Evolutionary conservation across 2,113 vertebrate species (phyloP).

Genomic region (Ancistrus triradiatus): DNA sequence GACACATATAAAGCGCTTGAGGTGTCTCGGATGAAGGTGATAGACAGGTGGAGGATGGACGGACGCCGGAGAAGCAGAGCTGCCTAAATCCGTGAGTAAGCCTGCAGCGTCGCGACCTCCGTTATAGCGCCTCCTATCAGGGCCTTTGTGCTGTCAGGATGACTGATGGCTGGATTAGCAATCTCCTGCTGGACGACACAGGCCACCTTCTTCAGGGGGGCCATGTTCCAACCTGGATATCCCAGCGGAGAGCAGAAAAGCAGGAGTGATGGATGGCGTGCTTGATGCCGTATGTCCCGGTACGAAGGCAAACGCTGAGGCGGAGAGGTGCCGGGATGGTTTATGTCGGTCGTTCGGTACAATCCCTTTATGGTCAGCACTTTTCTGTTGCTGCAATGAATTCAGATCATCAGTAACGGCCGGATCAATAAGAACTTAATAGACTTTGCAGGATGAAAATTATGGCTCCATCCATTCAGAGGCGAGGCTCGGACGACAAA

Average conservation of each 20-base stretch:
- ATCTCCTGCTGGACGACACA: constrained; percentile 35
- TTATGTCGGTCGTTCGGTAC: constrained; percentile 69
- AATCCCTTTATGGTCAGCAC: constrained; percentile 71
- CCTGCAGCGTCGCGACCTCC: constrained; percentile 37
- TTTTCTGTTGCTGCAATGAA: constrained; percentile 64
- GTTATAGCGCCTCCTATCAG: constrained; percentile 26
- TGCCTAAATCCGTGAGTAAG: constrained; percentile 19
- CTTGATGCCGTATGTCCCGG: too few species aligned
- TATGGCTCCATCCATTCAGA: constrained; percentile 38
- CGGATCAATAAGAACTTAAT: constrained; percentile 76
- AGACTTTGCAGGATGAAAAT: constrained; percentile 51
- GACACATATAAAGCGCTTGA: not conserved
- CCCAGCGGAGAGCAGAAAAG: not conserved
- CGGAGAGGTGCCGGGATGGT: constrained; percentile 37
- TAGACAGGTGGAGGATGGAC: not conserved
- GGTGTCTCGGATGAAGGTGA: not conserved
- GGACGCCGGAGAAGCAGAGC: not conserved
- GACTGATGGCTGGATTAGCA: constrained; percentile 46
- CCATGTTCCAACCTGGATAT: constrained; percentile 20
- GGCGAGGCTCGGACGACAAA: constrained; percentile 42
- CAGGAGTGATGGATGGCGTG: constrained; percentile 17
- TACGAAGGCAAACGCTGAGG: constrained; percentile 8
- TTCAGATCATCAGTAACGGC: constrained; percentile 75
- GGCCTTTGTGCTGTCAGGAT: constrained; percentile 40
- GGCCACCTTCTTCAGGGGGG: constrained; percentile 17